Evolutionary conservation across 2,888 invertebrate genomes (phyloP).

Genomic region (Yponomeuta plumbellus): DNA sequence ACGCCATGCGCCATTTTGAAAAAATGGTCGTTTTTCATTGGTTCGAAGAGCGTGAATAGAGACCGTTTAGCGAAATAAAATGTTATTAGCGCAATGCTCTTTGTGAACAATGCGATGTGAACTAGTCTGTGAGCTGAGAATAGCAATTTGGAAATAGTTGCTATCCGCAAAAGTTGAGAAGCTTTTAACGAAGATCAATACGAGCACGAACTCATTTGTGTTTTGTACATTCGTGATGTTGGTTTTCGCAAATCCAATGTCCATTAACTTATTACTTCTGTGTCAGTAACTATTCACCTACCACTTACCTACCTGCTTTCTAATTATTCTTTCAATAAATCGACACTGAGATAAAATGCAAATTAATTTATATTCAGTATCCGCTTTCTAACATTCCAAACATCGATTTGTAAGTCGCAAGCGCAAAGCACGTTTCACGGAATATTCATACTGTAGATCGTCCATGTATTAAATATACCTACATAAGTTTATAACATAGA

Average conservation of each 20-base stretch:
- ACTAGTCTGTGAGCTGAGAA: neutral
- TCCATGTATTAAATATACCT: too few relatives aligned
- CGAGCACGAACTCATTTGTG: neutral
- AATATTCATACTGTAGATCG: too few relatives aligned
- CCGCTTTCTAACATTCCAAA: neutral
- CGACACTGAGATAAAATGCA: neutral
- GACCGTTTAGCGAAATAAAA: neutral
- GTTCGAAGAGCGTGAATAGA: neutral
- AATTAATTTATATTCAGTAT: neutral
- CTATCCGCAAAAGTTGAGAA: neutral
- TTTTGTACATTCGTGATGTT: neutral
- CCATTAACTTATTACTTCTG: neutral
- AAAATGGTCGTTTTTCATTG: neutral
- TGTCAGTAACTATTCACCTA: neutral
- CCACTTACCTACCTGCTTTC: neutral
- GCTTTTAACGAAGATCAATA: neutral
- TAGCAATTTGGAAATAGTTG: neutral
- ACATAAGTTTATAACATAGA: too few relatives aligned
- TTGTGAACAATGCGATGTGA: neutral
- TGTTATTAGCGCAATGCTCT: neutral
- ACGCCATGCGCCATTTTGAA: constrained; percentile 1
- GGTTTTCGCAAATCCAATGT: neutral
- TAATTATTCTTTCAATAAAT: neutral
- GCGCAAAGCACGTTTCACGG: too few relatives aligned
- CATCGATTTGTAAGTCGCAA: neutral